phyloP scores from a whole-genome alignment of 2,888 invertebrate genomes.

The Anarsia innoxiella region DNA sequence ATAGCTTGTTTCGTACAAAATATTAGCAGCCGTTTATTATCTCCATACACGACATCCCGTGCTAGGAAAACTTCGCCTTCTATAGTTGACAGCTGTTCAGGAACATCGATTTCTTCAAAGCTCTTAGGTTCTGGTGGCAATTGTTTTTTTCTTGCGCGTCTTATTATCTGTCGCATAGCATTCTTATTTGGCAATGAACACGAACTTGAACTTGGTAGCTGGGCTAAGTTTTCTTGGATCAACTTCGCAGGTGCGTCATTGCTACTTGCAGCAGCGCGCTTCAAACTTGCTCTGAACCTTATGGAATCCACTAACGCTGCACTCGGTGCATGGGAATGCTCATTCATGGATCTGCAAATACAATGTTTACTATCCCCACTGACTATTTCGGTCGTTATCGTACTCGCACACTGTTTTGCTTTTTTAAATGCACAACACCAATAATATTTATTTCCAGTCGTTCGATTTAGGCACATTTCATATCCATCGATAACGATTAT shows the following conservation, averaged over 20 bases:
- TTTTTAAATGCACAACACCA: background rate
- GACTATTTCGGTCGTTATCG: background rate
- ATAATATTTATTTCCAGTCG: background rate
- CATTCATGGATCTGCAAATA: background rate
- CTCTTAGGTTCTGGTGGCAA: slow-evolving; percentile 1
- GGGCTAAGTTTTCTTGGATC: background rate
- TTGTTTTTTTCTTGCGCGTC: background rate
- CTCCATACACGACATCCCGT: background rate
- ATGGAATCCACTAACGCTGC: background rate
- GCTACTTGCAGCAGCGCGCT: background rate
- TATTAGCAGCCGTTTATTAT: background rate
- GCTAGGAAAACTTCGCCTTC: background rate
- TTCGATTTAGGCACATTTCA: background rate
- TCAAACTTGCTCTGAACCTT: background rate
- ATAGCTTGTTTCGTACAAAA: background rate
- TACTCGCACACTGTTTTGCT: background rate
- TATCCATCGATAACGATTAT: background rate
- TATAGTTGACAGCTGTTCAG: background rate
- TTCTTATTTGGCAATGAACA: slow-evolving; percentile 2
- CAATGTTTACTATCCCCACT: background rate
- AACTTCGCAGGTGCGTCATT: background rate
- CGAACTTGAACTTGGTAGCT: slow-evolving; percentile 1
- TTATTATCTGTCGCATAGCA: slow-evolving; percentile 3
- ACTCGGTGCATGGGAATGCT: background rate
- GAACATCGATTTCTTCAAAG: background rate